Base-by-base conservation (phyloP, 2,888 invertebrate genomes). In the Sesamia inferens region DNA sequence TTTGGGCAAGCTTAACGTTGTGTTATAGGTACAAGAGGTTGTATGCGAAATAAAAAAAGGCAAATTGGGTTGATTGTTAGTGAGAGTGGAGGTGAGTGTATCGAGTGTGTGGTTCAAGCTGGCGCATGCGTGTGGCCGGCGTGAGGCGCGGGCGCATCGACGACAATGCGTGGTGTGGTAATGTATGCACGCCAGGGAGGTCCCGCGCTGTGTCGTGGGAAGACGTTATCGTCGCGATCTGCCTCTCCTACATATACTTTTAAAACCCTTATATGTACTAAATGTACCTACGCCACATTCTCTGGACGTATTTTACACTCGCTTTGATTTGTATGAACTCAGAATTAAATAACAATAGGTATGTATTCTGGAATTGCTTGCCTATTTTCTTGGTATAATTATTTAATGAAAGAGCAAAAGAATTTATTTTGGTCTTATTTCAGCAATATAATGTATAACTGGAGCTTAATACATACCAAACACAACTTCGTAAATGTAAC, bases 131-230 rank as follows among this genome's bases (percentile, higher is more conserved):
- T 87, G 90, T 88, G 86, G 88, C 81, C 88, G 71, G 79, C 63
- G 73, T 68, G 83, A 72, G 83, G 75, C 65, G 82, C 76, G 79
- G 83, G 83, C 87, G 88, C 86, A 82, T 76, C 87, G 89, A 88
- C 90, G 91, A 92, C 92, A 92, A 92, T 92, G 90, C 92, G 90
- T 91, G 89, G 89, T 87, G 88, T 84, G 87, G 89, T 96, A 96
- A 96, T 96, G 92, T 95, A 95, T 96, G 96, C 96, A 90, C 95
- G 88, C 90, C 90, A 88, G 92, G 95, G 96, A 95, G 95, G 96
- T 95, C 95, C 85, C 86, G 83, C 85, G 87, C 84, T 82, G 85
- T 88, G 89, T 89, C 93, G 94, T 94, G 94, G 94, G 95, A 94
- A 93, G 92, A 91, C 92, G 87, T 89, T 90, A 91, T 91, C 92